A percentile compares a stretch with the other conserved stretches of the same genome.
Evolutionary conservation across 2,888 invertebrate genomes (phyloP).

Genomic region (Chloroclysta siterata): DNA sequence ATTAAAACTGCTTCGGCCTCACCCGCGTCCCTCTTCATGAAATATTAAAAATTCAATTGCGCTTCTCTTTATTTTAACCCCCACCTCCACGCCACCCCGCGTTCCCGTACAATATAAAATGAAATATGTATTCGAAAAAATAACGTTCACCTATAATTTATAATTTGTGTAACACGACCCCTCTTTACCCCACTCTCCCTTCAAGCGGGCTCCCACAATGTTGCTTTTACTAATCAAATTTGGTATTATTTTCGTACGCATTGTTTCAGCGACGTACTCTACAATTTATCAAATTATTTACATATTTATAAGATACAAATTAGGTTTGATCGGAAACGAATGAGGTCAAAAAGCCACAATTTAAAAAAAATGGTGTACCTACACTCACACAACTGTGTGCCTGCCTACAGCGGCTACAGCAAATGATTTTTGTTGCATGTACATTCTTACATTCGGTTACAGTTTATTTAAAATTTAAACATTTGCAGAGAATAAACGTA

Average conservation of each 20-base stretch:
- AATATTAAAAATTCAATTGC: slow-evolving; percentile 86
- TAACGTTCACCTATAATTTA: slow-evolving; percentile 82
- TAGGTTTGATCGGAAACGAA: not conserved
- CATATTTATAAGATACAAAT: not conserved
- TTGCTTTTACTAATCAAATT: slow-evolving; percentile 47
- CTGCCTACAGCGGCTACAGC: too few relatives aligned
- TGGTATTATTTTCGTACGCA: slow-evolving; percentile 40
- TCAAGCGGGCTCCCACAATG: slow-evolving; percentile 35
- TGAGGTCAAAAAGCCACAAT: not conserved
- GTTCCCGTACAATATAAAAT: slow-evolving; percentile 81
- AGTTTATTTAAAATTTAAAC: not conserved
- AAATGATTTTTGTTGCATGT: too few relatives aligned
- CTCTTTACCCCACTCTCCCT: slow-evolving; percentile 40
- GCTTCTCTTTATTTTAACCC: slow-evolving; percentile 85
- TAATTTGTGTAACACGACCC: slow-evolving; percentile 75
- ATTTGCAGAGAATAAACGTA: not conserved
- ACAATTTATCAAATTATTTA: slow-evolving; percentile 14
- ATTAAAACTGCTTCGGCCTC: slow-evolving; percentile 78
- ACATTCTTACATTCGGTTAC: not conserved
- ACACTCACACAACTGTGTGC: too few relatives aligned
- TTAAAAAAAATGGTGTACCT: not conserved
- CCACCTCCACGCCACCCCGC: slow-evolving; percentile 71
- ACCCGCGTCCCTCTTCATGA: slow-evolving; percentile 80
- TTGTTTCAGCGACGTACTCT: slow-evolving; percentile 30
- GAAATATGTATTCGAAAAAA: slow-evolving; percentile 83